Evolutionary conservation across 2,797 vertebrate species (phyloP).

Genomic region (Tinamus major): DNA sequence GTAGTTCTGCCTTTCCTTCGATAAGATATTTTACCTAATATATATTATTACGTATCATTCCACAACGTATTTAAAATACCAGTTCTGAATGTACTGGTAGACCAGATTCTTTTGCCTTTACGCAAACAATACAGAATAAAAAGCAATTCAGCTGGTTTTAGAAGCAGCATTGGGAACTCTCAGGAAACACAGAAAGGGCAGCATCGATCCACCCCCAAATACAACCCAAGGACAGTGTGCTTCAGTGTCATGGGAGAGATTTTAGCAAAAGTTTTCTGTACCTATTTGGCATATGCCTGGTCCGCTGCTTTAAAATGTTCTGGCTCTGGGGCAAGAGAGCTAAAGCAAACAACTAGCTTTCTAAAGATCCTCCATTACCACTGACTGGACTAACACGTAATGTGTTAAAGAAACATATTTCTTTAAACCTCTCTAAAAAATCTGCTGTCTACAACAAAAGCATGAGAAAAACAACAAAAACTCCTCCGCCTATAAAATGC

Average conservation of each 20-base stretch:
- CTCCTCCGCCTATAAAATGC: not conserved
- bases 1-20: not conserved
- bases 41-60: not conserved
- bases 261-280: not conserved
- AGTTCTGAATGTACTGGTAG: not conserved
- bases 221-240: accelerated
- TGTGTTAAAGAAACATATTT: too few species aligned
- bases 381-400: not conserved
- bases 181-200: not conserved
- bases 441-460: not conserved
- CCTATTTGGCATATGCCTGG: not conserved
- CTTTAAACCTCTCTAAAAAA: not conserved
- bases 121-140: not conserved
- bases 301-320: not conserved
- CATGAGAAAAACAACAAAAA: not conserved
- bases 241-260: not conserved
- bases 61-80: not conserved
- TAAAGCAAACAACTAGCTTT: not conserved
- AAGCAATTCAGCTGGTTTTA: not conserved
- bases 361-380: not conserved
- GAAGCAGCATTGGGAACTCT: not conserved
- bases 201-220: not conserved
- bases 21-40: not conserved
- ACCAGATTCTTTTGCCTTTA: not conserved
- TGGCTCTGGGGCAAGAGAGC: not conserved